Conservation (phyloP, 2,113 vertebrate genomes). For the Artemisiospiza belli region DNA sequence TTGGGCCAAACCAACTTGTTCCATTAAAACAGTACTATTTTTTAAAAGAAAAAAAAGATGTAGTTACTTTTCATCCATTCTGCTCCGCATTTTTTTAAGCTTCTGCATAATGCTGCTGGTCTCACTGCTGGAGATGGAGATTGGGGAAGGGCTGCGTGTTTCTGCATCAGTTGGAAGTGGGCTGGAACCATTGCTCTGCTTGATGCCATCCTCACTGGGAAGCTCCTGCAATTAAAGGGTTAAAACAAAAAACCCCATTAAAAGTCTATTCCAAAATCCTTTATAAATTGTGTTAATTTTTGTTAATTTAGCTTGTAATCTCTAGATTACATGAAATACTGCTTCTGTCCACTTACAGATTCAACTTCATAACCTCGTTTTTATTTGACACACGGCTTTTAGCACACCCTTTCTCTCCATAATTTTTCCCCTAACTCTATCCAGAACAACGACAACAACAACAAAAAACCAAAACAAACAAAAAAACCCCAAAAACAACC, state of each 20-base stretch:
- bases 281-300: not conserved
- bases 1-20: not conserved
- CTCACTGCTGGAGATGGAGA: constrained; percentile 93
- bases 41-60: not conserved
- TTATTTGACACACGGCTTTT: not conserved
- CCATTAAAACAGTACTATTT: not conserved
- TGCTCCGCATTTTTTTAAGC: constrained; percentile 96
- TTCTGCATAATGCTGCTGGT: constrained; percentile 99
- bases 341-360: not conserved
- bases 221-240: constrained; percentile 76
- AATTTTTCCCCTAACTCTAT: not conserved
- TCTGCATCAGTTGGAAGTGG: constrained; percentile 78
- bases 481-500: too few species aligned
- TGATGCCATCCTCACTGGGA: constrained; percentile 75
- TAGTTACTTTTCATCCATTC: constrained; percentile 96
- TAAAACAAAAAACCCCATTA: not conserved
- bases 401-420: not conserved
- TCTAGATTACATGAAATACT: not conserved
- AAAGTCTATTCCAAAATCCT: not conserved
- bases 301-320: not conserved
- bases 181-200: constrained; percentile 71
- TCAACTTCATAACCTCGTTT: not conserved
- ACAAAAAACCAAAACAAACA: not conserved
- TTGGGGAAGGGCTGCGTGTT: constrained; percentile 86
- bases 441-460: not conserved